A percentile compares a stretch with the other conserved stretches of the same genome.
Evolutionary conservation across 2,888 invertebrate genomes (phyloP).

Genomic region (Melinaea menophilus): DNA sequence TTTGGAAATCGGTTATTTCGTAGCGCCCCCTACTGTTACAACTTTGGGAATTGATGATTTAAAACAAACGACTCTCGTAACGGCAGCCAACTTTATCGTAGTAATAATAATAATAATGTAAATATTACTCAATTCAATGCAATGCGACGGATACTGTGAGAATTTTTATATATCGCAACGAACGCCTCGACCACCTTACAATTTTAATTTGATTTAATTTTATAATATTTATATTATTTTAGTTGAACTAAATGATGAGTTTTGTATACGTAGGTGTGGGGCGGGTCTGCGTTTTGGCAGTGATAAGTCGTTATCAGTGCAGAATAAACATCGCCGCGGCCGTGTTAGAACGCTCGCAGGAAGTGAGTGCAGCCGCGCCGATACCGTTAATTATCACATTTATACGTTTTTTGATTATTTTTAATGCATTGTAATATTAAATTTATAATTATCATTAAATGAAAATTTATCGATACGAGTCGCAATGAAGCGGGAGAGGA

Average conservation of each 20-base stretch:
- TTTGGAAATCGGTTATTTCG: too few species aligned
- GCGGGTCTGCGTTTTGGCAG: constrained; percentile 15
- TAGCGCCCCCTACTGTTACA: too few species aligned
- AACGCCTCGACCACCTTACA: constrained; percentile 24
- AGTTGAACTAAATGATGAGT: too few species aligned
- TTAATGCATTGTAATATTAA: too few species aligned
- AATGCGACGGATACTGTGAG: constrained; percentile 29
- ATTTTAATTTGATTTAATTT: constrained; percentile 5
- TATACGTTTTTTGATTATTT: background rate
- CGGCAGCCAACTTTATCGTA: constrained; percentile 24
- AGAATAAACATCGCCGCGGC: constrained; percentile 12
- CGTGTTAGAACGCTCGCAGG: constrained; percentile 22
- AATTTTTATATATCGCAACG: constrained; percentile 23
- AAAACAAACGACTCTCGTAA: constrained; percentile 20
- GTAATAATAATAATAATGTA: constrained; percentile 8
- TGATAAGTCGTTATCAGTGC: constrained; percentile 20
- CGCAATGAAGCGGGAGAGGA: too few species aligned
- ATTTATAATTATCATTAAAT: too few species aligned
- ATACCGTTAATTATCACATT: constrained; percentile 5
- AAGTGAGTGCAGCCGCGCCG: constrained; percentile 25
- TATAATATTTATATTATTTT: background rate
- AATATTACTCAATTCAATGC: constrained; percentile 25
- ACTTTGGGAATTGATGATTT: background rate
- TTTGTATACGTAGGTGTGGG: too few species aligned
- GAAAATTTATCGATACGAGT: too few species aligned